A percentile compares a stretch with the other conserved stretches of the same genome.
Evolutionary conservation across 2,888 invertebrate species (phyloP).

Genomic region (Sminthurinus aureus): DNA sequence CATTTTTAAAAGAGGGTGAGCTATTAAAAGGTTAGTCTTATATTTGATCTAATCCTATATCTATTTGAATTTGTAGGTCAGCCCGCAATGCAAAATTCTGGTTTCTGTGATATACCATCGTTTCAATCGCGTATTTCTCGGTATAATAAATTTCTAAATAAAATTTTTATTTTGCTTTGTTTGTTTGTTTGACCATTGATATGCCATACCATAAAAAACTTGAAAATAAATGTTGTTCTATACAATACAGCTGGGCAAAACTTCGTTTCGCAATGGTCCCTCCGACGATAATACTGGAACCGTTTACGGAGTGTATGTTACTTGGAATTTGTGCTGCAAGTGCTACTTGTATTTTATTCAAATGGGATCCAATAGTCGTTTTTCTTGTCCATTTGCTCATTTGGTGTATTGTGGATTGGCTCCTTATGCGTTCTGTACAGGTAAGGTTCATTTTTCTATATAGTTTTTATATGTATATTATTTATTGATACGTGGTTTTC

Average conservation of each 20-base stretch:
- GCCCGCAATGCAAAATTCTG: no score
- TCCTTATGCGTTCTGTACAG: conserved; percentile 86
- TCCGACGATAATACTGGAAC: conserved; percentile 87
- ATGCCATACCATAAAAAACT: no score
- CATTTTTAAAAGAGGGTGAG: no score
- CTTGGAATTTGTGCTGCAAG: conserved; percentile 91
- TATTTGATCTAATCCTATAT: no score
- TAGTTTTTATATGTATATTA: no score
- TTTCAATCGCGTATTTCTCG: conserved; percentile 79
- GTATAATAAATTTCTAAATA: conserved; percentile 60
- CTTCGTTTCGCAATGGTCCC: conserved; percentile 96
- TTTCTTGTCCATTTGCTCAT: conserved; percentile 89
- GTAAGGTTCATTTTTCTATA: no score
- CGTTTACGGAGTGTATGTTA: conserved; percentile 93
- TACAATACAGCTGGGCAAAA: conserved; percentile 88
- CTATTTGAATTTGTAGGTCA: no score
- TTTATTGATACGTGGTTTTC: no score
- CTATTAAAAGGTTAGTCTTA: no score
- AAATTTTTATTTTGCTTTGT: conserved; percentile 3
- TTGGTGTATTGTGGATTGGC: conserved; percentile 97
- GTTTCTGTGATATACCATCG: conserved; percentile 82
- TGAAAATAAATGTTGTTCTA: no score
- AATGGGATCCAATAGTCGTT: conserved; percentile 89
- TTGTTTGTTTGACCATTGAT: neutral
- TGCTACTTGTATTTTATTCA: conserved; percentile 82